These are phyloP conservation scores for Odocoileus hemionus DNA, from an alignment of 2,113 vertebrate genomes.

Conservation along the genomic window DNA sequence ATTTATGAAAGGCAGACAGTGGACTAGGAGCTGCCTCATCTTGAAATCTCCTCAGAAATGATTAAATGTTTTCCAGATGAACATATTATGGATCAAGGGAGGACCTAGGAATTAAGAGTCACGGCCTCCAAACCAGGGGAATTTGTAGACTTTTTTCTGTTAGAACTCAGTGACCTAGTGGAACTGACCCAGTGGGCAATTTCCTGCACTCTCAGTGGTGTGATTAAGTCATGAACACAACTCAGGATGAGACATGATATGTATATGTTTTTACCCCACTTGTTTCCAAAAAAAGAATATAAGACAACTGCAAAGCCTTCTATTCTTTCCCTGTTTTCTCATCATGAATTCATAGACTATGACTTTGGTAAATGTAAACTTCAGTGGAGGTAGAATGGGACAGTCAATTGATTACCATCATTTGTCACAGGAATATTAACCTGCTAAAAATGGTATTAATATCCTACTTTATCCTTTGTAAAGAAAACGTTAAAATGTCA, in stretches of 20 bases:
- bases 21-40: constrained; percentile 34
- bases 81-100: background rate
- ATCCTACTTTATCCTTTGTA: background rate
- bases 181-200: constrained; percentile 31
- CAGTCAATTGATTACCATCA: background rate
- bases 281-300: constrained; percentile 31
- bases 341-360: constrained; percentile 40
- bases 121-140: constrained; percentile 8
- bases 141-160: constrained; percentile 40
- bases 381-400: background rate
- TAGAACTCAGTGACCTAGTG: constrained; percentile 31
- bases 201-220: constrained; percentile 35
- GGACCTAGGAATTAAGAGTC: constrained; percentile 27
- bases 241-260: background rate
- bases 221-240: constrained; percentile 29
- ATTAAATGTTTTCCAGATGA: constrained; percentile 71
- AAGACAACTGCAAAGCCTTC: constrained; percentile 37
- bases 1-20: constrained; percentile 49
- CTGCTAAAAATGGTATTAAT: constrained; percentile 4
- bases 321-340: constrained; percentile 3
- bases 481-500: constrained; percentile 39
- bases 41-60: constrained; percentile 55
- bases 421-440: constrained; percentile 24
- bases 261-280: constrained; percentile 36
- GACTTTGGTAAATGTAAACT: constrained; percentile 33